Evolutionary conservation across 2,888 invertebrate species (phyloP).

Genomic region (Pocota personata): DNA sequence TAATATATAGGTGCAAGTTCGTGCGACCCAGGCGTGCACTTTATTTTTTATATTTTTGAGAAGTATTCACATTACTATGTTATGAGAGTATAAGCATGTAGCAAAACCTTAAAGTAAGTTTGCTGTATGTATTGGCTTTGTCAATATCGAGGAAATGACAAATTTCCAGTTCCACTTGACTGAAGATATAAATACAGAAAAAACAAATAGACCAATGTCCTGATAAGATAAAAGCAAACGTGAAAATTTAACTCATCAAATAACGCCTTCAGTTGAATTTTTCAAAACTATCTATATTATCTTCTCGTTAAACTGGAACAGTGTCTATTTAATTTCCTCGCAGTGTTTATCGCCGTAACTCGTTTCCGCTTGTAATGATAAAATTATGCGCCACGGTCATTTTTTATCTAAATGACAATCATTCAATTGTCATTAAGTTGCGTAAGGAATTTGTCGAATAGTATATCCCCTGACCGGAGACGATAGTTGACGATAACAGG

Average conservation of each 20-base stretch:
- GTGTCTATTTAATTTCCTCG: slow-evolving; percentile 43
- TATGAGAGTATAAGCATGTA: neutral
- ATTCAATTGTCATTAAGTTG: slow-evolving; percentile 62
- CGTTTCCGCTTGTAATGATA: slow-evolving; percentile 26
- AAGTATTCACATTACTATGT: neutral
- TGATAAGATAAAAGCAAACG: neutral
- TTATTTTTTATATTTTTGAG: too few species aligned
- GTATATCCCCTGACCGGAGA: slow-evolving; percentile 43
- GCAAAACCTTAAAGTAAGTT: neutral
- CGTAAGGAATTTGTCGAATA: slow-evolving; percentile 52
- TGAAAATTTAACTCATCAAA: neutral
- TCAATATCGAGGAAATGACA: neutral
- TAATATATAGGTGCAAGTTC: too few species aligned
- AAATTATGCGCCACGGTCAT: slow-evolving; percentile 51
- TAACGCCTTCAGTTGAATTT: neutral
- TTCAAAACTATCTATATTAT: slow-evolving; percentile 7
- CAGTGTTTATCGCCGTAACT: slow-evolving; percentile 13
- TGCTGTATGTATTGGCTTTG: neutral
- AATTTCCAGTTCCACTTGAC: too few species aligned
- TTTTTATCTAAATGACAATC: slow-evolving; percentile 66
- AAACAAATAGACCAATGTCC: neutral
- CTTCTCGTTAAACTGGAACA: neutral
- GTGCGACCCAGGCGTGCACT: too few species aligned
- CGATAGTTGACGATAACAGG: slow-evolving; percentile 39
- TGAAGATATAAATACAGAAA: neutral